Conservation (phyloP, 2,797 vertebrate genomes). For the Sarcoramphus papa region DNA sequence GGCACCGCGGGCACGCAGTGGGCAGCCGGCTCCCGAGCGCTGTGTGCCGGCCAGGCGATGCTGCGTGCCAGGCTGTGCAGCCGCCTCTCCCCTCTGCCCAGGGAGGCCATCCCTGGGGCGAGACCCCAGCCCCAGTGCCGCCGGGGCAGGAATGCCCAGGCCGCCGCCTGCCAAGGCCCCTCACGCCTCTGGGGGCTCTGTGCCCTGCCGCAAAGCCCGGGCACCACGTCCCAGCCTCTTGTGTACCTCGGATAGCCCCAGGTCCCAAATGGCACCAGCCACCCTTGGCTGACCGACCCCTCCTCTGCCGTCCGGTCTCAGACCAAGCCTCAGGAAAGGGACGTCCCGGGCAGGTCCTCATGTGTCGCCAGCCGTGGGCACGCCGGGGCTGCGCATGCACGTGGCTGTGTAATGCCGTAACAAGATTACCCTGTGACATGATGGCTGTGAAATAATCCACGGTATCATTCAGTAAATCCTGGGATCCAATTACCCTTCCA, state of each 20-base stretch:
- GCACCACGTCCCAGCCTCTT: neutral
- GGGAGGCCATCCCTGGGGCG: neutral
- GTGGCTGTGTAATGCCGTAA: slow-evolving; percentile 18
- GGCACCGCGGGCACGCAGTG: fast-evolving
- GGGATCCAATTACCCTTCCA: slow-evolving; percentile 47
- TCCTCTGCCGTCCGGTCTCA: neutral
- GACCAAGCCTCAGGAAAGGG: neutral
- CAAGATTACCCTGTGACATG: slow-evolving; percentile 25
- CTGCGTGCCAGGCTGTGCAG: fast-evolving
- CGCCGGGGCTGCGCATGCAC: fast-evolving
- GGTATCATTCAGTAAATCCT: slow-evolving; percentile 45
- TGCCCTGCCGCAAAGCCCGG: fast-evolving
- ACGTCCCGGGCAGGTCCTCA: neutral
- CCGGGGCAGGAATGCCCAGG: neutral
- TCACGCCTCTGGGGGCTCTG: fast-evolving
- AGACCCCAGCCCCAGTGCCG: neutral
- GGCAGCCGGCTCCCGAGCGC: fast-evolving
- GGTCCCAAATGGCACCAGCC: neutral
- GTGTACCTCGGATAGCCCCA: neutral
- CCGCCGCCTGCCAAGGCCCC: neutral
- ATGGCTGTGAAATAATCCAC: slow-evolving; percentile 43
- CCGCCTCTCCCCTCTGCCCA: neutral
- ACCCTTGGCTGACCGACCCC: neutral
- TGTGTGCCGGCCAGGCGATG: neutral
- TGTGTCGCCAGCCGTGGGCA: neutral